Conservation (phyloP, 2,797 vertebrate genomes). For the Melanitta fusca region DNA sequence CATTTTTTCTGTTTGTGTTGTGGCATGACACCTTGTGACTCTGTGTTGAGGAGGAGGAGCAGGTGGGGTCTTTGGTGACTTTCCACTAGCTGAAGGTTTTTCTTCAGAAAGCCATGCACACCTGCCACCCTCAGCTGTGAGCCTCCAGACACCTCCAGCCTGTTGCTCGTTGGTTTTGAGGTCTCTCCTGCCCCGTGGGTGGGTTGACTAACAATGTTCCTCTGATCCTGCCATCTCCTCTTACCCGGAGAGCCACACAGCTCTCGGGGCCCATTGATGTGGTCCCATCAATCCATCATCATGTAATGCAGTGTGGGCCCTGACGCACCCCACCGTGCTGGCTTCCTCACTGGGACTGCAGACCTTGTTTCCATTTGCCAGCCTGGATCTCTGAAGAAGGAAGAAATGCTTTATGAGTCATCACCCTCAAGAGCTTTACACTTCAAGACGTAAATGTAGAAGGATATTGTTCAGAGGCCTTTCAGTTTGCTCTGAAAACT, state of each 20-base stretch:
- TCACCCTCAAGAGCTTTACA: conserved; percentile 48
- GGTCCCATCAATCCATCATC: conserved; percentile 54
- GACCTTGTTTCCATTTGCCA: conserved; percentile 50
- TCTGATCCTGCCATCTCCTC: conserved; percentile 5
- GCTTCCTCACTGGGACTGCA: conserved; percentile 14
- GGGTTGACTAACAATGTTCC: background rate
- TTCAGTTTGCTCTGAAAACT: conserved; percentile 42
- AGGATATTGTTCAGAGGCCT: conserved; percentile 50
- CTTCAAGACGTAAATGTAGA: conserved; percentile 45
- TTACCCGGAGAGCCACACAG: background rate
- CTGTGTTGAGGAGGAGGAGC: background rate
- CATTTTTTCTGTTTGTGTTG: conserved; percentile 12
- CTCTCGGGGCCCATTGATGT: conserved; percentile 15
- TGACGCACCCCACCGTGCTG: background rate
- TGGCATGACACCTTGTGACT: background rate
- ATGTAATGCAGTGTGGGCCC: background rate
- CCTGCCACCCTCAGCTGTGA: background rate
- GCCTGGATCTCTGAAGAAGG: conserved; percentile 23
- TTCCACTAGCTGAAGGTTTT: background rate
- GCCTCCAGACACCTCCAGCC: background rate
- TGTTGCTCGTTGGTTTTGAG: background rate
- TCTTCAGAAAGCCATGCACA: conserved; percentile 1
- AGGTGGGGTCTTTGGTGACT: background rate
- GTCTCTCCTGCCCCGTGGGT: background rate
- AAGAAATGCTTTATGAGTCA: conserved; percentile 62